Percentiles rank a stretch among this genome's conserved stretches.
Conservation (phyloP, 2,797 vertebrate species). For the Atherinosoma microstoma region DNA sequence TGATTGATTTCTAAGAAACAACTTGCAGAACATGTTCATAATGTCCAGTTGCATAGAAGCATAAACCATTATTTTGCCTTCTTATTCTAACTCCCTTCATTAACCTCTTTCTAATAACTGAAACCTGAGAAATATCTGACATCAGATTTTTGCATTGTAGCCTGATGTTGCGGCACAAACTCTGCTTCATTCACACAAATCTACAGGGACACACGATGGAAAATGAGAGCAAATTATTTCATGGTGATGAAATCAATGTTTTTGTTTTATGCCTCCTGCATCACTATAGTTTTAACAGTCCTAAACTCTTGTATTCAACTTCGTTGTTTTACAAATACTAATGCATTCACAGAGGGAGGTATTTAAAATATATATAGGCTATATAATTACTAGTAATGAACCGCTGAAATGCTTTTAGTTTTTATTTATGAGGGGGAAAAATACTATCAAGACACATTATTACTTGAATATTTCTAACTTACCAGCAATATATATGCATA, state of each 20-base stretch:
- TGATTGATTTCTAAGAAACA: neutral
- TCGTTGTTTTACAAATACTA: neutral
- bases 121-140: conserved; percentile 29
- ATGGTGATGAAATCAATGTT: conserved; percentile 12
- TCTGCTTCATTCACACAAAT: conserved; percentile 6
- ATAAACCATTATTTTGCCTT: conserved; percentile 7
- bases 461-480: conserved; percentile 33
- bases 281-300: conserved; percentile 6
- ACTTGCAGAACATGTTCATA: neutral
- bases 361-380: too few species aligned
- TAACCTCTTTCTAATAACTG: conserved; percentile 28
- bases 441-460: conserved; percentile 40
- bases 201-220: conserved; percentile 1
- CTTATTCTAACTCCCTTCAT: conserved; percentile 34
- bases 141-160: conserved; percentile 35
- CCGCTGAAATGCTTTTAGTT: too few species aligned
- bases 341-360: too few species aligned
- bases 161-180: neutral
- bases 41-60: neutral
- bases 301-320: neutral
- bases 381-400: too few species aligned
- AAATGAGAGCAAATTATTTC: conserved; percentile 34
- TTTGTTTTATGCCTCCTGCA: conserved; percentile 10
- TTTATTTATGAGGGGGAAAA: conserved; percentile 5
- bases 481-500: conserved; percentile 66